phyloP scores from a whole-genome alignment of 2,888 invertebrate species.

The Itoplectis maculator region DNA sequence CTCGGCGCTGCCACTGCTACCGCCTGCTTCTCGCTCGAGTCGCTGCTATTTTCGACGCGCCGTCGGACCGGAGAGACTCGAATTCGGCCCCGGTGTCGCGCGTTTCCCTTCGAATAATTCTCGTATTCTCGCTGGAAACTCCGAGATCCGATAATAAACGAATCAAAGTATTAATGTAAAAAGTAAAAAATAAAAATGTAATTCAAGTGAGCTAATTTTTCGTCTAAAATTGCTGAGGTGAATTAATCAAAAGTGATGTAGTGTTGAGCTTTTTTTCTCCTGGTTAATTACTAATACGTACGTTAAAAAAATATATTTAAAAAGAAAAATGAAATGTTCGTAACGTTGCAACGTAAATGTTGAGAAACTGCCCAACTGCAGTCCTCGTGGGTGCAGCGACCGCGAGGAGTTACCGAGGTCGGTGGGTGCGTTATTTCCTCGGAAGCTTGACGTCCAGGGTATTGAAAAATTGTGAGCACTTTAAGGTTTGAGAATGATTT shows the following conservation, averaged over 20 bases:
- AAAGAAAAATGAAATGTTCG: not conserved
- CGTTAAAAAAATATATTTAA: no score
- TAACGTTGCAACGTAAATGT: slow-evolving; percentile 20
- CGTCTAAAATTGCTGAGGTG: no score
- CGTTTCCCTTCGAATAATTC: not conserved
- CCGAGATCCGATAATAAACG: not conserved
- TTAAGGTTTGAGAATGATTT: slow-evolving; percentile 1
- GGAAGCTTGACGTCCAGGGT: slow-evolving; percentile 37
- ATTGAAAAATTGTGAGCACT: slow-evolving; percentile 39
- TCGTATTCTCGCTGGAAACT: not conserved
- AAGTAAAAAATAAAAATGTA: not conserved
- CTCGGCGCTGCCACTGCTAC: not conserved
- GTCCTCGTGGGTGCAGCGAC: slow-evolving; percentile 46
- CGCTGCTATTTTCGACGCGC: slow-evolving; percentile 56
- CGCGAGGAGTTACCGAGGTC: slow-evolving; percentile 23
- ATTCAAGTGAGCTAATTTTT: no score
- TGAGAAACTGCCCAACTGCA: slow-evolving; percentile 30
- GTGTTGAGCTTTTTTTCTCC: not conserved
- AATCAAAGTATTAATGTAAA: not conserved
- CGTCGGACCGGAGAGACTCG: not conserved
- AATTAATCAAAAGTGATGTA: not conserved
- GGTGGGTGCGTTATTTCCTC: slow-evolving; percentile 23
- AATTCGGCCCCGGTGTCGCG: not conserved
- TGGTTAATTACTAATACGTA: no score
- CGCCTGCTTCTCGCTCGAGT: slow-evolving; percentile 17